phyloP scores from a whole-genome alignment of 2,113 vertebrate species.

The Paratilapia polleni region DNA sequence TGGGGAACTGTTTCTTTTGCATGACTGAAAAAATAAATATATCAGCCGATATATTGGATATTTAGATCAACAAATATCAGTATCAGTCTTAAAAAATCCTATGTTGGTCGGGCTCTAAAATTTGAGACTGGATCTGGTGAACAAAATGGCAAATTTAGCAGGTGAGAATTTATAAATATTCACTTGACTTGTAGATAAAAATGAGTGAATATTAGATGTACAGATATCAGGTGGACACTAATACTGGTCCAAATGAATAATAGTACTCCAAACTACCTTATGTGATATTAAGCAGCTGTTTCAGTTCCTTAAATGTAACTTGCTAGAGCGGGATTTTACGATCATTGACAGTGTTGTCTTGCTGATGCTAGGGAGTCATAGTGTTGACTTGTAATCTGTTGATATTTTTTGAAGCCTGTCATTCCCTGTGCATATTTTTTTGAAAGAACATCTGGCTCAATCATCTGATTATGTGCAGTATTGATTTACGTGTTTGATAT shows the following conservation, averaged over 20 bases:
- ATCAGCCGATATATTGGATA: too few relatives aligned
- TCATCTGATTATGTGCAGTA: conserved; percentile 8
- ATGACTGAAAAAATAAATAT: too few relatives aligned
- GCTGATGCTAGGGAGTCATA: not conserved
- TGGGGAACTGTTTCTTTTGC: too few relatives aligned
- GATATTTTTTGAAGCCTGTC: not conserved
- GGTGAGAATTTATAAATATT: not conserved
- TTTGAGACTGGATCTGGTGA: not conserved
- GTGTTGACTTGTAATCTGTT: conserved; percentile 2
- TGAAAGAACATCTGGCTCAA: not conserved
- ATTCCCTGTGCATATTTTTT: not conserved
- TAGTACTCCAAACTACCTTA: not conserved
- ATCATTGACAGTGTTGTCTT: not conserved
- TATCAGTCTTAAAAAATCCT: too few relatives aligned
- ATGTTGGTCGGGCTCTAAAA: too few relatives aligned
- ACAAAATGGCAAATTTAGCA: not conserved
- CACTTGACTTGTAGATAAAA: not conserved
- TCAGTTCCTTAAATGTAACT: not conserved
- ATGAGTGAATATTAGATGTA: not conserved
- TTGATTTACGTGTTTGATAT: conserved; percentile 13
- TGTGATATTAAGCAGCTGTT: not conserved
- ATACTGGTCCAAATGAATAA: not conserved
- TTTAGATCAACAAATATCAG: too few relatives aligned
- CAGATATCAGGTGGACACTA: not conserved
- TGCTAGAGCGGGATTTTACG: not conserved